Evolutionary conservation across 2,888 invertebrate species (phyloP), one percentile per base, ranked within the genome.

Genomic region (Branchipolynoe longqiensis): DNA sequence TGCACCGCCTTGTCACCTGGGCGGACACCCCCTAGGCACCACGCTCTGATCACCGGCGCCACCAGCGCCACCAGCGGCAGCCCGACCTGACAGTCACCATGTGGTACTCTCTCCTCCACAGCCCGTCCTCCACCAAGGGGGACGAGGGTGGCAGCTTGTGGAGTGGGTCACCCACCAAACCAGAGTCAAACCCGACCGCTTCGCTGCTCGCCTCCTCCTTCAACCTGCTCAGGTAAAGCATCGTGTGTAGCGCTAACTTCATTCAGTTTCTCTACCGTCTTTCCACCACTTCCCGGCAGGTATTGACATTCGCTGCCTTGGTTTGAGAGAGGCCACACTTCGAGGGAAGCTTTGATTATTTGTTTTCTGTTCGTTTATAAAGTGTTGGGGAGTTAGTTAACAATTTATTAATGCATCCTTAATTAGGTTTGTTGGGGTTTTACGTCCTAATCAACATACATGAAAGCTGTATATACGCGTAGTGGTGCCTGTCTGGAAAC

Each of bases 101-200:
- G 78, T 78, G 78, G 78, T 78, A 78, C 78, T 78, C 78, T 78
- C 48, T 78, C 54, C 41, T 48, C 28, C 41, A 54, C 54, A 78
- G 78, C 78, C 41, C 48, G 48, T 78, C 78, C 48, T 41, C 48
- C 14, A 33, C 41, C 28, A 54, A 78, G 48, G n/a, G n/a, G n/a
- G 78, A 78, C 48, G 48, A 41, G 41, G 78, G 48, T 1, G 48
- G 78, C 0, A 25, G 6, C n/a, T 22, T 38, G 38, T 78, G 78
- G 78, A 78, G 48, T 33, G 28, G 54, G 28, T 78, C 78, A 28
- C 78, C 78, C 14, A 78, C 78, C 41, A 78, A 78, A 41, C 78
- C 78, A 22, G 78, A 78, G 78, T 78, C 78, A 41, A 78, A 78
- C 78, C 78, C 78, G 78, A 78, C 78, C 48, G 78, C 78, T 31